These are phyloP conservation scores for Forficula auricularia DNA, from an alignment of 1,140 invertebrate genomes.

Conservation along the genomic window DNA sequence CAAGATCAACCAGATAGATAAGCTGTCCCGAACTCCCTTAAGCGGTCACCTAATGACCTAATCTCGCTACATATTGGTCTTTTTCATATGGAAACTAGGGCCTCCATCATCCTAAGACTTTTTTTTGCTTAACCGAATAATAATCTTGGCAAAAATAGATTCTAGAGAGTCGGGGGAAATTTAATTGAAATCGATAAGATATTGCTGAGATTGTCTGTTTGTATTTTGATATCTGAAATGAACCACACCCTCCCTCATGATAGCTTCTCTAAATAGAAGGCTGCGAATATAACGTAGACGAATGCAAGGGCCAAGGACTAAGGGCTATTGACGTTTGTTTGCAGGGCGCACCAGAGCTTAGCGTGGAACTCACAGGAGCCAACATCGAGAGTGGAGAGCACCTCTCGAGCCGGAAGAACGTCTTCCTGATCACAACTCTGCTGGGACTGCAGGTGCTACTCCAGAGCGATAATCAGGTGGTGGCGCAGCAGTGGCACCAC, in stretches of 20 bases:
- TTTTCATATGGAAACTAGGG: too few species aligned
- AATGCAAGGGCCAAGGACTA: not conserved
- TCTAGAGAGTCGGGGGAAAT: too few species aligned
- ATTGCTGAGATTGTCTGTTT: too few species aligned
- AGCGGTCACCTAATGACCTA: too few species aligned
- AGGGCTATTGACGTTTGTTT: too few species aligned
- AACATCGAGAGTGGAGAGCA: constrained; percentile 26
- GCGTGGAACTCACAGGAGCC: constrained; percentile 24
- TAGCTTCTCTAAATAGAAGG: not conserved
- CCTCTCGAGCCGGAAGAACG: constrained; percentile 28
- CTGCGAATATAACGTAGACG: not conserved
- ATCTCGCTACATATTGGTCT: too few species aligned
- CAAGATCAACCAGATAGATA: too few species aligned
- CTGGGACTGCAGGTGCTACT: constrained; percentile 24
- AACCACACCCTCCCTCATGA: not conserved
- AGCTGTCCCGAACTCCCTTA: too few species aligned
- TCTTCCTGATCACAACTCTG: constrained; percentile 25
- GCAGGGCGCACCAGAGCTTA: constrained; percentile 22
- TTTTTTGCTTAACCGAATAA: too few species aligned
- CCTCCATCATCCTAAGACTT: too few species aligned
- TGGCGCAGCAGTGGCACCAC: constrained; percentile 23
- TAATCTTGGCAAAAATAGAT: too few species aligned
- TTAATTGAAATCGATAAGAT: too few species aligned
- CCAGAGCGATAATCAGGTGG: constrained; percentile 24
- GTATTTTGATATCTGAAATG: not conserved